Evolutionary conservation across 2,797 vertebrate genomes (phyloP), one percentile per base, ranked within the genome.

Genomic region (Lophius americanus): DNA sequence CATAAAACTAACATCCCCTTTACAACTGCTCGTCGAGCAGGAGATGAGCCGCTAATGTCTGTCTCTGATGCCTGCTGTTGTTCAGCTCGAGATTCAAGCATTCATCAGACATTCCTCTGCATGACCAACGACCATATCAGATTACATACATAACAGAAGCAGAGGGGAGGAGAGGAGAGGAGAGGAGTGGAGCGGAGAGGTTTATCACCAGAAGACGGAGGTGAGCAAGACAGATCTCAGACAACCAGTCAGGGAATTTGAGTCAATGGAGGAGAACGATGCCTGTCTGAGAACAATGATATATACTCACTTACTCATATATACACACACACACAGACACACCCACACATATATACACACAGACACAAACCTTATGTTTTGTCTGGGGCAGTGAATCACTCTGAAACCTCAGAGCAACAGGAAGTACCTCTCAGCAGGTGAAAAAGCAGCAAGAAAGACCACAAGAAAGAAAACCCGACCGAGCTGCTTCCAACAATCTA

Each of bases 181-280:
- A 37, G 42, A 50, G 35, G 57, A 10, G 43, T 51, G 52, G 7
- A 48, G 37, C 32, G 35, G 13, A 41, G 7, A 37, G 33, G 47
- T 51, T 62, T 71, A 39, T 51, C 64, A 49, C n/a, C 41, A 47
- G 44, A 61, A 68, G 65, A 71, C 59, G 52, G 65, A 75, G 60
- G 46, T 84, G 84, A 91, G 76, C 88, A 83, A 88, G 70, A 76
- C 73, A 69, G 74, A 56, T 54, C 83, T 84, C 70, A 87, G 84
- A 82, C 79, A 82, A 68, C 47, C 70, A 79, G 72, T 84, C 86
- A 85, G 74, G 82, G 52, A 55, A 42, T 5, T 42, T 49, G 62
- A 86, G 70, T 88, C 77, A 86, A 67, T 60, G 78, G 73, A 75
- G 79, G 62, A 89, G 68, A 78, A 55, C 59, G 83, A 80, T 73